A percentile compares a stretch with the other conserved stretches of the same genome.
Conservation (phyloP, 2,888 invertebrate species). For the Acrocyrtus sp. region DNA sequence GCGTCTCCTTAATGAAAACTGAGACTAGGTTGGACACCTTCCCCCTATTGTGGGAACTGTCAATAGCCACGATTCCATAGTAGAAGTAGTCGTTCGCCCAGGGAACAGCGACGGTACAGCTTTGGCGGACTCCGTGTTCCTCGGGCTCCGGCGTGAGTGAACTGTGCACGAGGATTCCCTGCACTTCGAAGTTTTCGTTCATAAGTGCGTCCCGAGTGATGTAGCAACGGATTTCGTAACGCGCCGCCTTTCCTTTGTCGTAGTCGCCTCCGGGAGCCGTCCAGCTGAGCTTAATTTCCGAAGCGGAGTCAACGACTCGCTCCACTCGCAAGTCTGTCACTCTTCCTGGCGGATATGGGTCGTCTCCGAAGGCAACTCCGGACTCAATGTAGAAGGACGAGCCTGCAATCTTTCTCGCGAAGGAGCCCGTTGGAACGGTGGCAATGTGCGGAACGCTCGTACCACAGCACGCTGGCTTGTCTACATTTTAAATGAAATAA, state of each 20-base stretch:
- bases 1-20: slow-evolving; percentile 64
- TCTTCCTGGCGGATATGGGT: slow-evolving; percentile 65
- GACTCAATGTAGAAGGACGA: slow-evolving; percentile 63
- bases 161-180: slow-evolving; percentile 64
- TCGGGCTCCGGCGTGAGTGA: slow-evolving; percentile 63
- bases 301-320: slow-evolving; percentile 62
- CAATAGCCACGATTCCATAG: slow-evolving; percentile 64
- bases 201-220: slow-evolving; percentile 63
- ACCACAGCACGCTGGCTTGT: slow-evolving; percentile 64
- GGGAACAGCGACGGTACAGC: slow-evolving; percentile 63
- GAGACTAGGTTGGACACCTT: slow-evolving; percentile 64
- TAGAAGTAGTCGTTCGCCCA: slow-evolving; percentile 64
- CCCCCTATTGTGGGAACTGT: slow-evolving; percentile 63
- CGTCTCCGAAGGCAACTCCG: slow-evolving; percentile 60
- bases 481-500: slow-evolving; percentile 45
- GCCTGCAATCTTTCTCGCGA: slow-evolving; percentile 63
- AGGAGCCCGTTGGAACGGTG: slow-evolving; percentile 63
- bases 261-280: slow-evolving; percentile 66
- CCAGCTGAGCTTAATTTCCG: slow-evolving; percentile 65
- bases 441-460: slow-evolving; percentile 63
- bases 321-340: slow-evolving; percentile 65
- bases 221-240: slow-evolving; percentile 65
- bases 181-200: slow-evolving; percentile 63
- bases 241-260: slow-evolving; percentile 65
- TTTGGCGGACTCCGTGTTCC: slow-evolving; percentile 63